Base-by-base conservation (phyloP, 23 tunicate species). In the Styela clava region DNA sequence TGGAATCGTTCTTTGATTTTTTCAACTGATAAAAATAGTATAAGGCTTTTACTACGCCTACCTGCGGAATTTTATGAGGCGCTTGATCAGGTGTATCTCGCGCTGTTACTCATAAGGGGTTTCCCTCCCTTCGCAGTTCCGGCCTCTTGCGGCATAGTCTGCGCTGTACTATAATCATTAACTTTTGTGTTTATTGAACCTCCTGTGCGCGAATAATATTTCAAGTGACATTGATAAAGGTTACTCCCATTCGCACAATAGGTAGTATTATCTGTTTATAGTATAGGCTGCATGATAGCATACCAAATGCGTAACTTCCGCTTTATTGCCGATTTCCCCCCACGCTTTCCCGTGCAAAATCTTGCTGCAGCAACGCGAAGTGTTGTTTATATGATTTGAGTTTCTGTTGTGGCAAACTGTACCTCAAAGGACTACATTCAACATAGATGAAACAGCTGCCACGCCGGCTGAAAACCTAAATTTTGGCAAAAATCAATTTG, bases 31-130 rank as follows among this genome's bases (percentile, higher is more conserved):
- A n/a, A n/a, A n/a, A n/a, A n/a, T n/a, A n/a, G n/a, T 12, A 44
- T 5, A 7, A 12, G 56, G 9, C 56, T 44, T 44, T 44, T 44
- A 44, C 56, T 44, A 44, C 56, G 56, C 56, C 56, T 44, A 44
- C 56, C 56, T 44, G 56, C 56, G 56, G 56, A 44, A 44, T 44
- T 44, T 44, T 44, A 44, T 44, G 56, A 44, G 56, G 71, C 31
- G 16, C 31, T 65, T 65, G 71, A 65, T 65, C 71, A 65, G 71
- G 71, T 65, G 71, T 65, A 9, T 9, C 16, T 65, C 31, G 71
- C 71, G 71, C 71, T 28, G 71, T 65, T 65, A 16, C 71, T 65
- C 16, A 28, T 7, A 16, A 16, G 9, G 56, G 56, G 56, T 44
- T 44, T 5, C 56, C 7, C 56, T 44, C 56, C 56, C 56, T 7